Base-by-base conservation (phyloP, 2,113 vertebrate species). In the Fregetta grallaria region DNA sequence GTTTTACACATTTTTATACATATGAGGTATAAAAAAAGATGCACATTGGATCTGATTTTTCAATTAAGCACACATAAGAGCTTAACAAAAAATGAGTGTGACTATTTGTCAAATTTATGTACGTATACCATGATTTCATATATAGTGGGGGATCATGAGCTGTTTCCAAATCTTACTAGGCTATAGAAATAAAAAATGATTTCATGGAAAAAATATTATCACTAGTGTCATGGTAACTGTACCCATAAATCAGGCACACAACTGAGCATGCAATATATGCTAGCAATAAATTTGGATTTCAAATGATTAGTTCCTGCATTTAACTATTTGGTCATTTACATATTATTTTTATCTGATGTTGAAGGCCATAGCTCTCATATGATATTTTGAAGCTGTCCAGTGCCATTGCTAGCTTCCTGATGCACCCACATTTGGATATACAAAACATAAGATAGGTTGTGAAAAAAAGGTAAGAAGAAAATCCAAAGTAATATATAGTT, bases 121-220 rank as follows among this genome's bases (percentile, higher is more conserved):
- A 72, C 15, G 36, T 90, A 87, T 93, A 63, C 56, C 45, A 44
- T 15, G 2, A 81, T 92, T 96, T 94, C 63, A 72, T 44, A 55
- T 55, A 44, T 75, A 61, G 38, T 59, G 44, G 32, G 7, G 56
- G 27, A 90, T 76, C 17, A 65, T 22, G 27, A 81, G 50, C 40
- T 80, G 14, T 86, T 93, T 97, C 74, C 23, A 96, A 94, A 94
- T 77, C 59, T 76, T 67, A 47, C n/a, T 47, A 50, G 32, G 16
- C 30, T 80, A 67, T 17, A 78, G 67, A 97, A 92, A 85, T 53
- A 83, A 68, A 96, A 92, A 85, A 74, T 19, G 6, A 76, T 87
- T 92, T 92, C 6, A 83, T 58, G 52, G 74, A 85, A 83, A 91
- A 84, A 55, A 21, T 66, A 14, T 63, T 90, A 81, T 75, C 56